Conservation (phyloP, 2,797 vertebrate genomes). For the Stomatorhinus walkeri region DNA sequence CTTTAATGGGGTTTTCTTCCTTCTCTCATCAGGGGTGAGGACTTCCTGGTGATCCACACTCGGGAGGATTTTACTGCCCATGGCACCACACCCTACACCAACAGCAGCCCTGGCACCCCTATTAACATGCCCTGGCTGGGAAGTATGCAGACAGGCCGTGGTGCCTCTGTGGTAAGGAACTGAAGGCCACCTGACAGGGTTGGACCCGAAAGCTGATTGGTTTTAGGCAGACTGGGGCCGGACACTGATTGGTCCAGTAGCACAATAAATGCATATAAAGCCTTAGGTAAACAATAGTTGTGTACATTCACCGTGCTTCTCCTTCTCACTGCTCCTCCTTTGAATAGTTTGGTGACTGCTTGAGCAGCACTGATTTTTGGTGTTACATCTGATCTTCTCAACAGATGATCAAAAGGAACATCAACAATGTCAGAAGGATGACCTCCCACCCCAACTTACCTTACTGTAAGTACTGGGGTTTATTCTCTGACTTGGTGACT, state of each 20-base stretch:
- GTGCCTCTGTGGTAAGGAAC: slow-evolving; percentile 59
- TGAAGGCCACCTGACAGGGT: neutral
- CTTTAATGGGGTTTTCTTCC: neutral
- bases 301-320: neutral
- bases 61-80: slow-evolving; percentile 77
- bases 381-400: slow-evolving; percentile 5
- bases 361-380: neutral
- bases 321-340: neutral
- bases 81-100: slow-evolving; percentile 89
- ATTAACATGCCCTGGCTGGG: slow-evolving; percentile 98
- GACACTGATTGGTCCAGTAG: neutral
- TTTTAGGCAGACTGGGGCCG: neutral
- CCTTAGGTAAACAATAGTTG: neutral
- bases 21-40: slow-evolving; percentile 64
- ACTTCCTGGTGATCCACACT: slow-evolving; percentile 87
- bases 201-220: neutral
- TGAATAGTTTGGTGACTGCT: neutral
- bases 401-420: slow-evolving; percentile 93
- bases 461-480: slow-evolving; percentile 78
- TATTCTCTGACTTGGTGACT: neutral
- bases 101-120: slow-evolving; percentile 87
- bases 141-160: slow-evolving; percentile 85
- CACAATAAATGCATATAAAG: neutral
- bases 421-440: slow-evolving; percentile 97
- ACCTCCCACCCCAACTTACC: slow-evolving; percentile 94